Percentiles rank a stretch among this genome's conserved stretches.
Evolutionary conservation across 1,140 invertebrate species (phyloP).

Genomic region (Marisa cornuarietis): DNA sequence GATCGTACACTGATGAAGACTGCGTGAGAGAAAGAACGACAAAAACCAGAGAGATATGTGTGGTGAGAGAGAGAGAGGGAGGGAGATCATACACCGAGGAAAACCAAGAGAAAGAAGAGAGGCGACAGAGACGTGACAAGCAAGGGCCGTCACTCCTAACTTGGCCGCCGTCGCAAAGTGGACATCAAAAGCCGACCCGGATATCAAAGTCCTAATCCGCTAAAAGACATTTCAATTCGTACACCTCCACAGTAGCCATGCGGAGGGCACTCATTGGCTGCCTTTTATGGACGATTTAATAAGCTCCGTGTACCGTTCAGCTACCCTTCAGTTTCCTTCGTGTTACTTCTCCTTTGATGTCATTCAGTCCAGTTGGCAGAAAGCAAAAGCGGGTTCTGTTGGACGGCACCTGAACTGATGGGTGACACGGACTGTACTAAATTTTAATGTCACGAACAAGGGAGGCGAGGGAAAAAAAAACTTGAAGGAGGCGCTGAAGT

Average conservation of each 20-base stretch:
- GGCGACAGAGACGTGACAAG: too few species aligned
- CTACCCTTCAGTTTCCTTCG: neutral
- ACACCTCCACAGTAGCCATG: neutral
- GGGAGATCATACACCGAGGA: too few species aligned
- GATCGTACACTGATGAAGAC: too few species aligned
- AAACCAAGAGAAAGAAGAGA: too few species aligned
- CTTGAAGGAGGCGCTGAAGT: too few species aligned
- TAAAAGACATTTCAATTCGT: conserved; percentile 15
- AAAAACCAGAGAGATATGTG: too few species aligned
- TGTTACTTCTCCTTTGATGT: conserved; percentile 10
- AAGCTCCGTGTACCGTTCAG: conserved; percentile 9
- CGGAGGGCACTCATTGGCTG: neutral
- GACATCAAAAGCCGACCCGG: neutral
- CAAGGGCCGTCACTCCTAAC: too few species aligned
- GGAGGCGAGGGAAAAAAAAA: too few species aligned
- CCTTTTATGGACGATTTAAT: conserved; percentile 11
- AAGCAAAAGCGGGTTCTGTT: conserved; percentile 7
- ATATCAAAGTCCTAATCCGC: conserved; percentile 18
- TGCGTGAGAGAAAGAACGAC: too few species aligned
- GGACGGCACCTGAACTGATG: conserved; percentile 1
- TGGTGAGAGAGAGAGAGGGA: too few species aligned
- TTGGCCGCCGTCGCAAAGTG: too few species aligned
- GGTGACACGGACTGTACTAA: neutral
- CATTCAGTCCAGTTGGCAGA: neutral
- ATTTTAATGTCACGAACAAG: too few species aligned